Percentiles rank a stretch among this genome's conserved stretches.
Conservation (phyloP, 2,797 vertebrate species). For the Semaprochilodus insignis region DNA sequence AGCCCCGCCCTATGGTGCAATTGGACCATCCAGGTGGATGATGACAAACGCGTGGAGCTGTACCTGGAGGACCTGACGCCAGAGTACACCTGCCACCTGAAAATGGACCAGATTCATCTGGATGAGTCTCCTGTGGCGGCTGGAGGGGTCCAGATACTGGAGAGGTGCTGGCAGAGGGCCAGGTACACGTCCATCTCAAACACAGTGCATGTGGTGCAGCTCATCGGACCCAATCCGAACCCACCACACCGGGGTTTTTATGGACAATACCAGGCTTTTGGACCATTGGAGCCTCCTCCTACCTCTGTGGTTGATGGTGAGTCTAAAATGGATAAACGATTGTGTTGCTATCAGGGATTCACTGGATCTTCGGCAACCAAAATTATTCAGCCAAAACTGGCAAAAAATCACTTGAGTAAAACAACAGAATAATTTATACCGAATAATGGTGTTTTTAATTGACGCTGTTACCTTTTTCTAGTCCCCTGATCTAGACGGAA, state of each 20-base stretch:
- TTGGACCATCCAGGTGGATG: constrained; percentile 79
- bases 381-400: too few species aligned
- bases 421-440: too few species aligned
- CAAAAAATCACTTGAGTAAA: too few species aligned
- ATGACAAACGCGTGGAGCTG: constrained; percentile 72
- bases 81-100: constrained; percentile 67
- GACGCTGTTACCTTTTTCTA: too few species aligned
- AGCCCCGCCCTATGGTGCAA: constrained; percentile 83
- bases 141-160: constrained; percentile 66
- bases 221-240: constrained; percentile 68
- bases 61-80: constrained; percentile 77
- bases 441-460: too few species aligned
- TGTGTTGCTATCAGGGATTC: too few species aligned
- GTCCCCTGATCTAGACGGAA: too few species aligned
- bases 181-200: constrained; percentile 68
- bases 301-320: background rate
- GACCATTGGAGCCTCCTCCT: constrained; percentile 29
- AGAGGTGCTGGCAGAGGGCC: constrained; percentile 75
- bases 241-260: constrained; percentile 75
- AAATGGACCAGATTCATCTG: constrained; percentile 79
- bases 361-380: too few species aligned
- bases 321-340: background rate
- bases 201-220: constrained; percentile 74
- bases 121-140: constrained; percentile 65
- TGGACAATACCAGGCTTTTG: constrained; percentile 71